A percentile compares a stretch with the other conserved stretches of the same genome.
Conservation (phyloP, 1,140 invertebrate species). For the Drosophila prosaltans region DNA sequence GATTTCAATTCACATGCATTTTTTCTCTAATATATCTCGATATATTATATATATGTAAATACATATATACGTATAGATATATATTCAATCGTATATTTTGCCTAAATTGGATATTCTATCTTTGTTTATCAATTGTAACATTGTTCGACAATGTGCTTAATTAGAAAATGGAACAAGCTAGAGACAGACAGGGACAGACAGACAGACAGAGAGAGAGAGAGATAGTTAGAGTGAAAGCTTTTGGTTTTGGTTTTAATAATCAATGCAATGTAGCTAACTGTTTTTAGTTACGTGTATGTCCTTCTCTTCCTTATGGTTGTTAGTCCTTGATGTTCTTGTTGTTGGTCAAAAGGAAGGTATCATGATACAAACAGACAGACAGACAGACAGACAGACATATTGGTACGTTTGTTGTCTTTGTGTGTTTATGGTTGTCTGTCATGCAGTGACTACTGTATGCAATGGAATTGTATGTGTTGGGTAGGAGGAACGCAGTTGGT, state of each 20-base stretch:
- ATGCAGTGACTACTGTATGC: constrained; percentile 47
- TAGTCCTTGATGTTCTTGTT: background rate
- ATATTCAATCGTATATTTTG: too few species aligned
- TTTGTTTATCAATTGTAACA: too few species aligned
- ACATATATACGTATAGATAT: too few species aligned
- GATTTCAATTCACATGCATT: too few species aligned
- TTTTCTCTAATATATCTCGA: too few species aligned
- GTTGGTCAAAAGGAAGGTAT: background rate
- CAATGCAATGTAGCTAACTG: background rate
- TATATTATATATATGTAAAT: too few species aligned
- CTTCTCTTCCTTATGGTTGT: background rate
- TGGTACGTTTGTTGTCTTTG: background rate
- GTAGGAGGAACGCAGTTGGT: too few species aligned
- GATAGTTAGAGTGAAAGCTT: background rate
- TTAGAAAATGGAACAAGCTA: too few species aligned
- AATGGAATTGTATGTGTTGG: constrained; percentile 9
- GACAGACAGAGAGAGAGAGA: too few species aligned
- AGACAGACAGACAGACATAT: background rate
- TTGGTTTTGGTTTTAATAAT: background rate
- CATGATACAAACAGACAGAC: background rate
- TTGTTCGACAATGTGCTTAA: too few species aligned
- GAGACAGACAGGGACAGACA: too few species aligned
- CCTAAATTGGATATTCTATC: too few species aligned
- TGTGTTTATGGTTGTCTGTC: constrained; percentile 31
- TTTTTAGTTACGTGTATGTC: background rate